Percentiles rank a stretch among this genome's conserved stretches.
Evolutionary conservation across 1,140 invertebrate species (phyloP).

Genomic region (Stegodyphus mimosarum): DNA sequence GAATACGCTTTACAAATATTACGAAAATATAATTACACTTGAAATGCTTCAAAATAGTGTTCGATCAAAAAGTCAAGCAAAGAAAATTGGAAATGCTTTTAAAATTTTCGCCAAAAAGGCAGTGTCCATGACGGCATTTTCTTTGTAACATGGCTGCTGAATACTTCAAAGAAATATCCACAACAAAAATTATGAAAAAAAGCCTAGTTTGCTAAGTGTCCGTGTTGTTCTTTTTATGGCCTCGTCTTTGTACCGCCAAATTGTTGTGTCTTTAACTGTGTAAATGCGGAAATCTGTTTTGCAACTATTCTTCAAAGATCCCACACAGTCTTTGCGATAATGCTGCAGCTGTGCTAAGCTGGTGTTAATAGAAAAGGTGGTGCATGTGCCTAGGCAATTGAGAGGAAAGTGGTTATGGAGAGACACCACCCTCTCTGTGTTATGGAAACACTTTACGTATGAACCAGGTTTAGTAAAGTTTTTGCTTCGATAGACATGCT

Average conservation of each 20-base stretch:
- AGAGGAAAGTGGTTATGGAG: conserved; percentile 94
- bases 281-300: conserved; percentile 81
- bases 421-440: conserved; percentile 86
- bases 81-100: not conserved
- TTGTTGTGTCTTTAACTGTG: conserved; percentile 84
- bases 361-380: conserved; percentile 85
- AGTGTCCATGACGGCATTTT: not conserved
- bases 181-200: conserved; percentile 70
- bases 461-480: conserved; percentile 94
- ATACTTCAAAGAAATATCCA: not conserved
- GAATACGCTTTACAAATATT: not conserved
- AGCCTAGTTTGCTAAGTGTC: conserved; percentile 79
- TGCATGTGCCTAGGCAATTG: conserved; percentile 87
- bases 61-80: too few relatives aligned
- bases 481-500: conserved; percentile 88
- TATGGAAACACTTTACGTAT: conserved; percentile 95
- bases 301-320: conserved; percentile 86
- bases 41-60: not conserved
- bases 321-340: conserved; percentile 92
- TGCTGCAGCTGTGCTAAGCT: conserved; percentile 90
- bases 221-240: conserved; percentile 78
- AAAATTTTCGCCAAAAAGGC: not conserved
- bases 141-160: not conserved
- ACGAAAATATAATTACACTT: not conserved
- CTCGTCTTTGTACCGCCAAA: conserved; percentile 86